Evolutionary conservation across 2,888 invertebrate genomes (phyloP).

Genomic region (Trissoscelio sp.): DNA sequence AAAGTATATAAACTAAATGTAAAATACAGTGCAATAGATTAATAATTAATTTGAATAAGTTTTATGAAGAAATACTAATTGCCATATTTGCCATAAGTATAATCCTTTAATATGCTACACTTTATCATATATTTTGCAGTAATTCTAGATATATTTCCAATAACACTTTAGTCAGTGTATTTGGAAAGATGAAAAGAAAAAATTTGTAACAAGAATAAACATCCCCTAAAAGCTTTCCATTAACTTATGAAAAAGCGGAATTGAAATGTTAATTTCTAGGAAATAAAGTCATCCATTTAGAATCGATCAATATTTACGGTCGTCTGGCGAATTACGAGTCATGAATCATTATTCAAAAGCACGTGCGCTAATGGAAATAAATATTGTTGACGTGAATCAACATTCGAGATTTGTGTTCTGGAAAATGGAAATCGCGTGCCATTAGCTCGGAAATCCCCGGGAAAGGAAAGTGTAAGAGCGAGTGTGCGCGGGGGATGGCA

Average conservation of each 20-base stretch:
- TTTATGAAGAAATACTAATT: too few species aligned
- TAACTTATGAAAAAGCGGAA: neutral
- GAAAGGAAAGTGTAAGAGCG: conserved; percentile 1
- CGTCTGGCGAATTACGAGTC: conserved; percentile 33
- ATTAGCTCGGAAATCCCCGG: conserved; percentile 18
- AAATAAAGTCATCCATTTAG: conserved; percentile 37
- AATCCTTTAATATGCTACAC: too few species aligned
- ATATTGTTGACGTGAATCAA: conserved; percentile 50
- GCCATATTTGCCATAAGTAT: too few species aligned
- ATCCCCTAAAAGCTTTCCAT: conserved; percentile 8
- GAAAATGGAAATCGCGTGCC: conserved; percentile 71
- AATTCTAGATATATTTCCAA: too few species aligned
- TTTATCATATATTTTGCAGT: too few species aligned
- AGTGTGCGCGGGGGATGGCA: neutral
- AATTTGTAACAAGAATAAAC: neutral
- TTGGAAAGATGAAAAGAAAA: too few species aligned
- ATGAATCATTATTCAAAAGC: conserved; percentile 60
- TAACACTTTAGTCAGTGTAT: too few species aligned
- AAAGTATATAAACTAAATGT: too few species aligned
- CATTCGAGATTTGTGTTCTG: conserved; percentile 42
- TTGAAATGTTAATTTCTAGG: conserved; percentile 39
- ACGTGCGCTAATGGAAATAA: conserved; percentile 61
- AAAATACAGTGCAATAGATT: too few species aligned
- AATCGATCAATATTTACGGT: conserved; percentile 54
- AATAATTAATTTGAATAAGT: too few species aligned